Conservation (phyloP, 2,888 invertebrate genomes). For the Eurytoma adleriae region DNA sequence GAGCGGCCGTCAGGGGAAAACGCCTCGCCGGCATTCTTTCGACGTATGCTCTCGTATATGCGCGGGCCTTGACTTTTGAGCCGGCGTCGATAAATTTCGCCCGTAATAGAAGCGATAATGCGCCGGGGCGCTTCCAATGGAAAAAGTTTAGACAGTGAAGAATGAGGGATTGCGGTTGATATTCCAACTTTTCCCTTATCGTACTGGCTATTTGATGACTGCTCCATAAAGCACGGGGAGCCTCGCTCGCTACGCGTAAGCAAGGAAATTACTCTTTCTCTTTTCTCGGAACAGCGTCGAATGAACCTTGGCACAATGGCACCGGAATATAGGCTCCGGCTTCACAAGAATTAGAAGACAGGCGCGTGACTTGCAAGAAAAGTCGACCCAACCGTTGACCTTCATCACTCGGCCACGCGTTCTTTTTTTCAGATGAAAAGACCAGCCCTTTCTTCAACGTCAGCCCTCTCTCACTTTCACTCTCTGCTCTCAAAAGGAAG, state of each 20-base stretch:
- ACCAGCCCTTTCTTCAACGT: no score
- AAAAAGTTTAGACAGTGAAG: not conserved
- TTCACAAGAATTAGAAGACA: no score
- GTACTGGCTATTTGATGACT: no score
- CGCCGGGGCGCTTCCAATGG: not conserved
- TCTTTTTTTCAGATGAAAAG: not conserved
- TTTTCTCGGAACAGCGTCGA: no score
- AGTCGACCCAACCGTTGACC: not conserved
- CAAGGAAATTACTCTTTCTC: no score
- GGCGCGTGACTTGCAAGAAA: not conserved
- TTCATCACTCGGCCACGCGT: not conserved
- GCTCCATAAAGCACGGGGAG: no score
- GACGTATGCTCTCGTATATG: slow-evolving; percentile 7
- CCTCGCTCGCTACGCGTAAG: no score
- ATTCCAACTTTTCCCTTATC: not conserved
- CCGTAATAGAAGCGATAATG: not conserved
- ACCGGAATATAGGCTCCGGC: no score
- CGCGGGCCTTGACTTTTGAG: slow-evolving; percentile 13
- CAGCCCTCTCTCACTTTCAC: not conserved
- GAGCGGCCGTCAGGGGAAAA: slow-evolving; percentile 52
- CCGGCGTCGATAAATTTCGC: slow-evolving; percentile 31
- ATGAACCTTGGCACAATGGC: no score
- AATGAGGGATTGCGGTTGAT: not conserved
- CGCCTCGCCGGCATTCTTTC: slow-evolving; percentile 51
- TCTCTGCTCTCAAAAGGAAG: not conserved